Evolutionary conservation across 2,113 vertebrate genomes (phyloP).

Genomic region (Chauna torquata): DNA sequence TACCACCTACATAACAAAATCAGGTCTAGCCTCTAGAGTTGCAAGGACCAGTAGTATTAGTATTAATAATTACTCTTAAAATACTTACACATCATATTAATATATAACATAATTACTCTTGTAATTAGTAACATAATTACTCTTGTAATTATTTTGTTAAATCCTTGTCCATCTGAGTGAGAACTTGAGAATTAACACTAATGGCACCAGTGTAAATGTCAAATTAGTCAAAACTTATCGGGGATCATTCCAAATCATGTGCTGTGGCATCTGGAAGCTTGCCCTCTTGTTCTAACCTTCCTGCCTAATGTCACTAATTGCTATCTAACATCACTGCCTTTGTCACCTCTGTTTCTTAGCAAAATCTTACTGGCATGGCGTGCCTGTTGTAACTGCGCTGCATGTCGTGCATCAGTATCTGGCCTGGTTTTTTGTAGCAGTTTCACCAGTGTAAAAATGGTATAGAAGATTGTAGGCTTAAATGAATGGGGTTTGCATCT

Average conservation of each 20-base stretch:
- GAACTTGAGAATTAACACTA: background rate
- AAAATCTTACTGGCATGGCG: rapidly evolving
- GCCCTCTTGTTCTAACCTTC: background rate
- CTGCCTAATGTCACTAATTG: background rate
- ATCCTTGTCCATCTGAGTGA: background rate
- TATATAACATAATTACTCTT: background rate
- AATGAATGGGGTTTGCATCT: background rate
- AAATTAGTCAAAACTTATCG: background rate
- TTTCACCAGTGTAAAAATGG: background rate
- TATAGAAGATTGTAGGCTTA: background rate
- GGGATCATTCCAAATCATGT: background rate
- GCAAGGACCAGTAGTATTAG: background rate
- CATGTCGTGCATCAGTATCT: background rate
- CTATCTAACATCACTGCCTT: rapidly evolving
- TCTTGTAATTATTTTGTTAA: background rate
- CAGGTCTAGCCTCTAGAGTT: background rate
- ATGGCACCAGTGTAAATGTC: background rate
- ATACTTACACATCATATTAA: background rate
- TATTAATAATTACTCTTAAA: background rate
- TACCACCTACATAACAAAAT: background rate
- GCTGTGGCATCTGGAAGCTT: background rate
- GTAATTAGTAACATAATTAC: background rate
- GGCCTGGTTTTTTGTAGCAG: background rate
- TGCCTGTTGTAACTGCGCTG: background rate
- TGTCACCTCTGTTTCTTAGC: background rate